Evolutionary conservation across 2,797 vertebrate genomes (phyloP), one percentile per base, ranked within the genome.

Genomic region (Sebastes matsubarae): DNA sequence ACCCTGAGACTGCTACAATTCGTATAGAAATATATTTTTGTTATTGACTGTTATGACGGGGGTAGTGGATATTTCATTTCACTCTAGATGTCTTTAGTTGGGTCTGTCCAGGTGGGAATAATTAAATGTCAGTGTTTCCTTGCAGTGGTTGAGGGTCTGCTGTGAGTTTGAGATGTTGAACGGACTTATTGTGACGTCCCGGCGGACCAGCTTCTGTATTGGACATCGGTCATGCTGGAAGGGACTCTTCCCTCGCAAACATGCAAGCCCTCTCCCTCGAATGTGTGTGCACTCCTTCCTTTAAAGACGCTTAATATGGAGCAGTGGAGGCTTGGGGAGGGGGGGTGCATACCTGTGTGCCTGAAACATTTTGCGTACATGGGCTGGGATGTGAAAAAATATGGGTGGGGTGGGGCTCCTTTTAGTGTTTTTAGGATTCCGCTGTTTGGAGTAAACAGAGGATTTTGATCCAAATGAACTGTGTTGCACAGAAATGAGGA

Each of bases 21-120:
- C 91, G 66, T 94, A 95, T 90, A 96, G 95, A 96, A 92, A 92
- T 95, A 89, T 96, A 95, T 96, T 95, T 96, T 96, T 95, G 89
- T 95, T 96, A 95, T 92, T 83, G 92, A 88, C 91, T 92, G 89
- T 92, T 91, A 60, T 83, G 75, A 84, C 27, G n/a, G 87, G 88
- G 80, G 72, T 86, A 71, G 81, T 70, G 82, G 75, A 76, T 89
- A 66, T 89, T 87, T 93, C 55, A 70, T 92, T 94, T 92, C 68
- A 83, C 87, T 89, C 87, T 81, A 79, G 73, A 87, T 88, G 82
- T 91, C 84, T 88, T 89, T 82, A 90, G 91, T 91, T 83, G 83
- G 85, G 76, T 84, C 67, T 87, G 80, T 90, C 77, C 82, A 80
- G 82, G 82, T 75, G 86, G 87, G 86, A 88, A 86, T 80, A 81